These are phyloP conservation scores for Julus scandinavius DNA, from an alignment of 2,888 invertebrate species.

Conservation along the genomic window DNA sequence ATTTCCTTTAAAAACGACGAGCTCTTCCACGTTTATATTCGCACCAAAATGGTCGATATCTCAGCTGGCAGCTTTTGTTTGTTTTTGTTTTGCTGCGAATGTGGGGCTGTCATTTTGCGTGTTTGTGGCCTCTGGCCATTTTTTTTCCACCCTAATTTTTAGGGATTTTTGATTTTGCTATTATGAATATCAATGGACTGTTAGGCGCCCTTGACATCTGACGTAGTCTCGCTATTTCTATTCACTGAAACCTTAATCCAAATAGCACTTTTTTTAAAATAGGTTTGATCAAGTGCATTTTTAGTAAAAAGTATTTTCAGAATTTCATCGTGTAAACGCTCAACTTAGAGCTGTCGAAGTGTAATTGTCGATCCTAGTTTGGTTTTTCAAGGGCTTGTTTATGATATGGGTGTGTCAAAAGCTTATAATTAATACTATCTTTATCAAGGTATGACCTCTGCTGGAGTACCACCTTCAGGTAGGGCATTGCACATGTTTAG, in stretches of 20 bases:
- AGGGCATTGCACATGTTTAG: not conserved
- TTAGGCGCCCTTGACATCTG: not conserved
- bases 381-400: not conserved
- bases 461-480: not conserved
- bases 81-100: constrained; percentile 28
- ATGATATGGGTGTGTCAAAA: not conserved
- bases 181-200: not conserved
- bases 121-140: not conserved
- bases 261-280: not conserved
- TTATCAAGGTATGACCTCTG: not conserved
- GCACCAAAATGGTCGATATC: constrained; percentile 41
- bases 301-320: not conserved
- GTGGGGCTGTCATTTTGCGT: constrained; percentile 16
- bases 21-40: not conserved
- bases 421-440: not conserved
- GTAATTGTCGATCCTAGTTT: not conserved
- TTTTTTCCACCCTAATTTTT: not conserved
- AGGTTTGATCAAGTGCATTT: not conserved
- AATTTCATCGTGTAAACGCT: not conserved
- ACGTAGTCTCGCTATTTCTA: not conserved
- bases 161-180: not conserved
- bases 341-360: not conserved
- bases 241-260: not conserved
- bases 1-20: not conserved
- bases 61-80: constrained; percentile 46